phyloP scores from a whole-genome alignment of 2,888 invertebrate species.

The Hydroisotoma schaefferi region DNA sequence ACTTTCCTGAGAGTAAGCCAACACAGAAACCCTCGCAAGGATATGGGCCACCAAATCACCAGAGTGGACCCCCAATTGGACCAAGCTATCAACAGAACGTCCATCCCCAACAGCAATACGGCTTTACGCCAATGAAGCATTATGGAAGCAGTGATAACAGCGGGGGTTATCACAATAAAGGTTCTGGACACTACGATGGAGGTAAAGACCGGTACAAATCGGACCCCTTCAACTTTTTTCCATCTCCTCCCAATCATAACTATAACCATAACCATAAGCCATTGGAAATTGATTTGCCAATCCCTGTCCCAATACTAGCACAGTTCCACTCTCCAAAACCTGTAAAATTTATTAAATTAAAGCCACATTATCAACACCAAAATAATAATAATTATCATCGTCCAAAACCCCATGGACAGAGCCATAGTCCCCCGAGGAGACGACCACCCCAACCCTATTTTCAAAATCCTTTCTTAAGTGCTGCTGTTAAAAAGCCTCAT shows the following conservation, averaged over 20 bases:
- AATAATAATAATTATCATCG: too few relatives aligned
- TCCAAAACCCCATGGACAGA: constrained; percentile 8
- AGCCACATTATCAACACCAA: too few relatives aligned
- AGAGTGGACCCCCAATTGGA: constrained; percentile 16
- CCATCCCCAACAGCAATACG: background rate
- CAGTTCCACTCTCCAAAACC: constrained; percentile 28
- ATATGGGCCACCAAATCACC: constrained; percentile 29
- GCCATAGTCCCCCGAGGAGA: background rate
- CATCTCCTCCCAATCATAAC: constrained; percentile 7
- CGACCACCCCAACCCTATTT: background rate
- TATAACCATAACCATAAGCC: constrained; percentile 7
- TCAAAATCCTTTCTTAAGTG: constrained; percentile 1
- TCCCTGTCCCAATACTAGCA: constrained; percentile 32
- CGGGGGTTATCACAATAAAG: constrained; percentile 17
- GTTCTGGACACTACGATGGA: constrained; percentile 12
- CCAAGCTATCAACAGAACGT: too few relatives aligned
- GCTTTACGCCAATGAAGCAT: constrained; percentile 1
- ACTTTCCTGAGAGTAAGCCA: constrained; percentile 22
- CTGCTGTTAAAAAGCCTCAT: background rate
- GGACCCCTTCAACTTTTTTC: constrained; percentile 16
- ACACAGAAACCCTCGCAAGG: background rate
- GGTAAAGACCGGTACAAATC: constrained; percentile 3
- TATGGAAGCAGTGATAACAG: background rate
- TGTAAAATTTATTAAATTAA: constrained; percentile 5
- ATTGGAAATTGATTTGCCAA: constrained; percentile 19